phyloP scores from a whole-genome alignment of 2,888 invertebrate species.

The Drosophila meridiana region DNA sequence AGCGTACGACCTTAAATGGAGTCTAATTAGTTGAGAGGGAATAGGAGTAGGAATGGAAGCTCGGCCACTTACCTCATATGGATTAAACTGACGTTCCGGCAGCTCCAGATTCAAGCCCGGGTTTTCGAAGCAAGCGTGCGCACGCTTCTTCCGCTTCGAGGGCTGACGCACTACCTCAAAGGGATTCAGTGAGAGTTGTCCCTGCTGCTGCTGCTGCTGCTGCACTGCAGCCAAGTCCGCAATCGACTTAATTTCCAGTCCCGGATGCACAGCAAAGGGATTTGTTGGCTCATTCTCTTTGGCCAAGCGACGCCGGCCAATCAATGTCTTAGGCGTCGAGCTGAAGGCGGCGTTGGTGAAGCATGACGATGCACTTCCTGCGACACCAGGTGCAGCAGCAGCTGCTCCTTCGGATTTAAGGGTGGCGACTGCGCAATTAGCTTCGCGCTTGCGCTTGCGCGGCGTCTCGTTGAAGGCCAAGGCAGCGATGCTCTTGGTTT shows the following conservation, averaged over 20 bases:
- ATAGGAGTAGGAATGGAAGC: background rate
- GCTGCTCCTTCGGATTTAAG: slow-evolving; percentile 56
- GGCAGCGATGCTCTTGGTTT: slow-evolving; percentile 71
- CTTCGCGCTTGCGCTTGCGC: slow-evolving; percentile 83
- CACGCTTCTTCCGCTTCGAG: slow-evolving; percentile 84
- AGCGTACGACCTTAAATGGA: slow-evolving; percentile 69
- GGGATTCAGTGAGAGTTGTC: slow-evolving; percentile 71
- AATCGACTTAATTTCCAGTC: slow-evolving; percentile 83
- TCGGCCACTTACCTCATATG: slow-evolving; percentile 81
- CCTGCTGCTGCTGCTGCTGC: slow-evolving; percentile 16
- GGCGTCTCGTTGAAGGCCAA: slow-evolving; percentile 71
- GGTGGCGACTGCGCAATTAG: slow-evolving; percentile 52
- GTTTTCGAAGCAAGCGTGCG: slow-evolving; percentile 83
- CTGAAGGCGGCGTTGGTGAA: slow-evolving; percentile 83
- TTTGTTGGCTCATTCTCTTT: slow-evolving; percentile 50
- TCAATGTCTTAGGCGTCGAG: slow-evolving; percentile 82
- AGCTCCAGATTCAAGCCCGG: slow-evolving; percentile 84
- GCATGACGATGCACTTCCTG: slow-evolving; percentile 67
- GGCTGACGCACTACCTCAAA: slow-evolving; percentile 84
- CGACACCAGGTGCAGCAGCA: slow-evolving; percentile 22
- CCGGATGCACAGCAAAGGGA: slow-evolving; percentile 55
- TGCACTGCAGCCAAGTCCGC: slow-evolving; percentile 66
- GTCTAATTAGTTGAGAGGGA: background rate
- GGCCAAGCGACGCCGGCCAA: slow-evolving; percentile 70
- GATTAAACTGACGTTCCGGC: slow-evolving; percentile 84